Conservation (phyloP, 2,888 invertebrate genomes). For the Lasioglossum figueresi region DNA sequence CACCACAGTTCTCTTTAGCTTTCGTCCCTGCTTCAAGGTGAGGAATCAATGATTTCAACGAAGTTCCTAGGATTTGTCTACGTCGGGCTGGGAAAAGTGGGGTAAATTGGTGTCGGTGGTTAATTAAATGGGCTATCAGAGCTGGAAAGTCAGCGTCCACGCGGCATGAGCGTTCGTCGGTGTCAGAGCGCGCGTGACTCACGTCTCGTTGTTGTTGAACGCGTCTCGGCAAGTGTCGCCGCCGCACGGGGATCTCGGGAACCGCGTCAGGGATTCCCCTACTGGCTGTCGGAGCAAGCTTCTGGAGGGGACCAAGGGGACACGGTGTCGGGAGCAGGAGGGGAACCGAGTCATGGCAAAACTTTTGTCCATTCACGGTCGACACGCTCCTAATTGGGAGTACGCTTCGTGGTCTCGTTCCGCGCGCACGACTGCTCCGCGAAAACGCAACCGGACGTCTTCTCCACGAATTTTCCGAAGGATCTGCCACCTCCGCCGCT, state of each 20-base stretch:
- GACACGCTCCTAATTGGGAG: constrained; percentile 78
- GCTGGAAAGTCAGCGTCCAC: constrained; percentile 21
- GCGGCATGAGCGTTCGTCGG: constrained; percentile 44
- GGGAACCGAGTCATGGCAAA: constrained; percentile 74
- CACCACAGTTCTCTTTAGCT: neutral
- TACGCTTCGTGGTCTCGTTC: constrained; percentile 75
- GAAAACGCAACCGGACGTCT: constrained; percentile 57
- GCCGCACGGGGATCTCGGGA: constrained; percentile 82
- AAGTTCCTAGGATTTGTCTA: neutral
- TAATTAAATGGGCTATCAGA: neutral
- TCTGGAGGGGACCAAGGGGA: constrained; percentile 39
- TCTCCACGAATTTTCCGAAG: constrained; percentile 38
- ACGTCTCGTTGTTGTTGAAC: constrained; percentile 71
- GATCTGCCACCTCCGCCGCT: neutral
- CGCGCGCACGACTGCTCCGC: constrained; percentile 69
- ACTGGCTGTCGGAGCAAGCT: constrained; percentile 55
- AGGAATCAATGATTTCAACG: neutral
- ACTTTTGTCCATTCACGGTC: constrained; percentile 81
- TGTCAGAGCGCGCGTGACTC: constrained; percentile 77
- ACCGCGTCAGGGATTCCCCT: constrained; percentile 77
- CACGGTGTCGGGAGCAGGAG: constrained; percentile 52
- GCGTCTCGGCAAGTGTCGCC: constrained; percentile 80
- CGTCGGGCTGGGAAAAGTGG: neutral
- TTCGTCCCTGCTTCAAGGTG: neutral
- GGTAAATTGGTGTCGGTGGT: neutral